These are phyloP conservation scores for Phyllopteryx taeniolatus DNA, from an alignment of 2,113 vertebrate species.

Conservation along the genomic window DNA sequence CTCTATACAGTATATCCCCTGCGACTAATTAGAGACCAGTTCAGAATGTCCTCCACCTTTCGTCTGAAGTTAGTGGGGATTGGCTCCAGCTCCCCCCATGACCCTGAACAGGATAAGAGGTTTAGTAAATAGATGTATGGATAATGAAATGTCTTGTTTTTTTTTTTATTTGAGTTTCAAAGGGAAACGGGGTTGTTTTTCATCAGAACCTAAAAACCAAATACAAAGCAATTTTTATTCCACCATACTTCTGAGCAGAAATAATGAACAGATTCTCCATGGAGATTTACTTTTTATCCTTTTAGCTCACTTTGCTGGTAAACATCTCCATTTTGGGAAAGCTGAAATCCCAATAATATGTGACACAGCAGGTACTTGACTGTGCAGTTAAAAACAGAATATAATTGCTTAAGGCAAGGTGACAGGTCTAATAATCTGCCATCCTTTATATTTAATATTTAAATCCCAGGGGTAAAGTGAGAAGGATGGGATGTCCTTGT, in stretches of 20 bases:
- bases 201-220: not conserved
- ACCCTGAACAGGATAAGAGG: too few relatives aligned
- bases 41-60: too few relatives aligned
- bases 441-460: constrained; percentile 87
- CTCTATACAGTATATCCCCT: too few relatives aligned
- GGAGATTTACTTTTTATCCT: constrained; percentile 12
- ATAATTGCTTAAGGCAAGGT: constrained; percentile 88
- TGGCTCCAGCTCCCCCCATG: too few relatives aligned
- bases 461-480: constrained; percentile 70
- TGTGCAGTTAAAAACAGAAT: constrained; percentile 76
- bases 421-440: constrained; percentile 80
- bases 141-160: not conserved
- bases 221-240: not conserved
- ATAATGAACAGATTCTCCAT: constrained; percentile 5
- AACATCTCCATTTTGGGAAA: constrained; percentile 29
- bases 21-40: too few relatives aligned
- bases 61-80: too few relatives aligned
- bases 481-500: constrained; percentile 75
- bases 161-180: not conserved
- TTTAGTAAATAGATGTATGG: too few relatives aligned
- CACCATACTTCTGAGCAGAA: constrained; percentile 7
- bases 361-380: constrained; percentile 84
- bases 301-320: constrained; percentile 15
- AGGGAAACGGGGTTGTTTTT: not conserved
- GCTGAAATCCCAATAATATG: constrained; percentile 69